Conservation (phyloP, 2,888 invertebrate species). For the Exephanes ischioxanthus region DNA sequence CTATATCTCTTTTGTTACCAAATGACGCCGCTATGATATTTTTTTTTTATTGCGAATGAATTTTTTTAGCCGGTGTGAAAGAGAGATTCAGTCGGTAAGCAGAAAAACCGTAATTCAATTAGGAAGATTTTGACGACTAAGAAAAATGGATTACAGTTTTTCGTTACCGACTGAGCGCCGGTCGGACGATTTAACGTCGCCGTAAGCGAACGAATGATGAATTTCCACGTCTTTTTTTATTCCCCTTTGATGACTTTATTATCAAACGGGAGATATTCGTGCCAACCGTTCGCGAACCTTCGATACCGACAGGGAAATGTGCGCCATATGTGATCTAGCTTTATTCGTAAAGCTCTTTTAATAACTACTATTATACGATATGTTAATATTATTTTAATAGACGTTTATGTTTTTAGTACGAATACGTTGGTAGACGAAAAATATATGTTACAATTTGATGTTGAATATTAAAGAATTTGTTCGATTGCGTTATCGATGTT, state of each 20-base stretch:
- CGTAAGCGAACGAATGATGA: neutral
- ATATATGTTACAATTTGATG: slow-evolving; percentile 57
- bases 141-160: no score
- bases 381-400: slow-evolving; percentile 51
- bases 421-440: slow-evolving; percentile 50
- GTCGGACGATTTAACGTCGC: no score
- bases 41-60: slow-evolving; percentile 9
- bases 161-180: no score
- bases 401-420: slow-evolving; percentile 52
- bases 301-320: slow-evolving; percentile 32
- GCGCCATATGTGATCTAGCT: slow-evolving; percentile 44
- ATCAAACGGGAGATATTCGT: slow-evolving; percentile 21
- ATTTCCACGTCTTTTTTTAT: slow-evolving; percentile 24
- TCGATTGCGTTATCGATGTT: slow-evolving; percentile 24
- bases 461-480: slow-evolving; percentile 53
- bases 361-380: slow-evolving; percentile 37
- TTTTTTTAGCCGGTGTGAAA: neutral
- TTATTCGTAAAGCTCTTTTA: slow-evolving; percentile 43
- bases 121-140: no score
- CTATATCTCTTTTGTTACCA: slow-evolving; percentile 34
- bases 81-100: neutral
- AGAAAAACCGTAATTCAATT: neutral
- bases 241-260: slow-evolving; percentile 33
- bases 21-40: slow-evolving; percentile 53
- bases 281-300: slow-evolving; percentile 50